A percentile compares a stretch with the other conserved stretches of the same genome.
Conservation (phyloP, 2,888 invertebrate genomes). For the Sceliomorpha sp. region DNA sequence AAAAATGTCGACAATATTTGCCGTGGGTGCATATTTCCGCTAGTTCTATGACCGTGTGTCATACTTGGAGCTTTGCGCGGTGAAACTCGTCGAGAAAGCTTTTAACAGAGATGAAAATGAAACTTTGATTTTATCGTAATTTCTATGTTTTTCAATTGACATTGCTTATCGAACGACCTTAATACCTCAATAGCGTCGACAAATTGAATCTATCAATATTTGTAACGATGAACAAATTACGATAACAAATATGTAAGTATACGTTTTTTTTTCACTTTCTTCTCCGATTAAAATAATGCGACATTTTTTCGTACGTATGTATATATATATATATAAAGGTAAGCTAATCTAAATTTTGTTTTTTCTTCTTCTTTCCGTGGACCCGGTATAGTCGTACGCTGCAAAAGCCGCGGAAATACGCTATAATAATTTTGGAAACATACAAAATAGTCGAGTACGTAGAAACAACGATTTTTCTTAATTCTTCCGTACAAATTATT, state of each 20-base stretch:
- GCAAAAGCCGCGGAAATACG: slow-evolving; percentile 68
- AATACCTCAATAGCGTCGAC: not conserved
- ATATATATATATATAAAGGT: slow-evolving; percentile 15
- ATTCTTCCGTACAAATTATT: slow-evolving; percentile 2
- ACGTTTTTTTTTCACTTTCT: slow-evolving; percentile 11
- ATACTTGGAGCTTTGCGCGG: slow-evolving; percentile 51
- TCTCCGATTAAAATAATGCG: not conserved
- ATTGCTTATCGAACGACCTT: slow-evolving; percentile 18
- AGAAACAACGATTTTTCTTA: slow-evolving; percentile 14
- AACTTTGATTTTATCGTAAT: slow-evolving; percentile 43
- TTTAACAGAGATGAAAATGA: slow-evolving; percentile 40
- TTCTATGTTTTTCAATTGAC: slow-evolving; percentile 33
- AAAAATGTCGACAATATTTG: slow-evolving; percentile 56
- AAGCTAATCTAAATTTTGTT: slow-evolving; percentile 3
- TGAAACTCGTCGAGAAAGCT: slow-evolving; percentile 46
- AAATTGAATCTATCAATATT: too few relatives aligned
- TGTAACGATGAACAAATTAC: too few relatives aligned
- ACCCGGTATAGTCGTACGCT: slow-evolving; percentile 56
- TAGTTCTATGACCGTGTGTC: slow-evolving; percentile 52
- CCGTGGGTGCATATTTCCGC: slow-evolving; percentile 69
- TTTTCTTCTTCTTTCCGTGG: slow-evolving; percentile 12
- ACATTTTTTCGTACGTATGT: slow-evolving; percentile 1
- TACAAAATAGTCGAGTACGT: slow-evolving; percentile 4
- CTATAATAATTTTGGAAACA: slow-evolving; percentile 48
- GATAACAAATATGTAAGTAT: too few relatives aligned